Conservation (phyloP, 2,797 vertebrate species). For the Lepilemur ruficaudatus region DNA sequence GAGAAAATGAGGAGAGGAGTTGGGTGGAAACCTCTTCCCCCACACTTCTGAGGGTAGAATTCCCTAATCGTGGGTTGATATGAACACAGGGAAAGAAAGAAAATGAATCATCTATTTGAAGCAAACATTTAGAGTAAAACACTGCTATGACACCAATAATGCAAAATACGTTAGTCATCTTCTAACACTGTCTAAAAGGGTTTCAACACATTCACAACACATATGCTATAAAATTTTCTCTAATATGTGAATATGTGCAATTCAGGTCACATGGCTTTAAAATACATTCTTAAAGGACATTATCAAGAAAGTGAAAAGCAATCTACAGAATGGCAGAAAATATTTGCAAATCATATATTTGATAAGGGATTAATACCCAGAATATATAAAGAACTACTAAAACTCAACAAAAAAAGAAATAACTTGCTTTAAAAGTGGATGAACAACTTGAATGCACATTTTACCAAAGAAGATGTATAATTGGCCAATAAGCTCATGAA, state of each 20-base stretch:
- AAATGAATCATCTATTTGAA: neutral
- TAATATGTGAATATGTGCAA: neutral
- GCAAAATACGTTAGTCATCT: neutral
- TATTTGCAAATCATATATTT: neutral
- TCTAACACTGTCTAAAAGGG: neutral
- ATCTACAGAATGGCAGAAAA: neutral
- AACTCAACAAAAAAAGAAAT: neutral
- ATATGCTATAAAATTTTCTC: neutral
- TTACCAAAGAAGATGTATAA: neutral
- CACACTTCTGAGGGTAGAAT: neutral
- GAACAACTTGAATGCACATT: neutral
- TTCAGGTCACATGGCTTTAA: neutral
- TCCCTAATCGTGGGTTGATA: neutral
- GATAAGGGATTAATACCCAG: conserved; percentile 2
- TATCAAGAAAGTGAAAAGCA: neutral
- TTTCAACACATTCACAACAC: neutral
- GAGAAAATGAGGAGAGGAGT: neutral
- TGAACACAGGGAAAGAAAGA: neutral
- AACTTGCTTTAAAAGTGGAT: neutral
- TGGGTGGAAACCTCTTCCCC: neutral
- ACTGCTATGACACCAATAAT: neutral
- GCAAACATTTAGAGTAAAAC: neutral
- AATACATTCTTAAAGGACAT: neutral
- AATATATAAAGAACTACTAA: neutral
- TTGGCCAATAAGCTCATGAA: neutral